phyloP scores from a whole-genome alignment of 2,113 vertebrate genomes.

The Tautogolabrus adspersus region DNA sequence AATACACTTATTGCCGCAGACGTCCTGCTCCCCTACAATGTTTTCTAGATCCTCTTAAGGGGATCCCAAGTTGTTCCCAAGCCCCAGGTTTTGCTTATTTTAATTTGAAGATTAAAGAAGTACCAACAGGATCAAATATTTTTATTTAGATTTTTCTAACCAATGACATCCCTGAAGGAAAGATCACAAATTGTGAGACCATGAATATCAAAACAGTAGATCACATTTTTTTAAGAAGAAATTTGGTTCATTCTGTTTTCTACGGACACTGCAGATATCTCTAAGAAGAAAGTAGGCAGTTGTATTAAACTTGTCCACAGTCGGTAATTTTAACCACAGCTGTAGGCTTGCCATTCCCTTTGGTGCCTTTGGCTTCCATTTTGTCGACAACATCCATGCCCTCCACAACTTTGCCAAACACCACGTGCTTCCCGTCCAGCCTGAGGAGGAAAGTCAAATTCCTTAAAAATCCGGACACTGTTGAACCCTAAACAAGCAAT shows the following conservation, averaged over 20 bases:
- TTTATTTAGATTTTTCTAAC: neutral
- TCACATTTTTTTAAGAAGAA: neutral
- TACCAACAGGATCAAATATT: no score
- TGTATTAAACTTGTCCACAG: constrained; percentile 81
- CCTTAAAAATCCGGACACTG: neutral
- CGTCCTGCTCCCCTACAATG: no score
- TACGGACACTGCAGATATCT: constrained; percentile 1
- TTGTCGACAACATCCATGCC: constrained; percentile 85
- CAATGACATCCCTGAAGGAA: neutral
- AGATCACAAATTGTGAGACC: neutral
- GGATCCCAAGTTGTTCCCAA: no score
- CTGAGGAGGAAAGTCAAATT: constrained; percentile 71
- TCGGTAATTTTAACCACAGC: constrained; percentile 86
- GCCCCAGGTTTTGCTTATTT: neutral
- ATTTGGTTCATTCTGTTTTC: neutral
- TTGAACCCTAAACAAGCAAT: neutral
- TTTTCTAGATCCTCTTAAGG: no score
- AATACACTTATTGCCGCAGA: no score
- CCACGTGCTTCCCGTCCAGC: constrained; percentile 95
- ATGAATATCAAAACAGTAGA: neutral
- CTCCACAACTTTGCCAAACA: constrained; percentile 90
- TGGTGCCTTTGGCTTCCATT: constrained; percentile 85
- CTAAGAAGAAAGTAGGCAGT: neutral
- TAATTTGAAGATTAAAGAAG: neutral
- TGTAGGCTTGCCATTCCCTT: constrained; percentile 76